These are phyloP conservation scores for Columba livia DNA, from an alignment of 2,113 vertebrate species.

Conservation along the genomic window DNA sequence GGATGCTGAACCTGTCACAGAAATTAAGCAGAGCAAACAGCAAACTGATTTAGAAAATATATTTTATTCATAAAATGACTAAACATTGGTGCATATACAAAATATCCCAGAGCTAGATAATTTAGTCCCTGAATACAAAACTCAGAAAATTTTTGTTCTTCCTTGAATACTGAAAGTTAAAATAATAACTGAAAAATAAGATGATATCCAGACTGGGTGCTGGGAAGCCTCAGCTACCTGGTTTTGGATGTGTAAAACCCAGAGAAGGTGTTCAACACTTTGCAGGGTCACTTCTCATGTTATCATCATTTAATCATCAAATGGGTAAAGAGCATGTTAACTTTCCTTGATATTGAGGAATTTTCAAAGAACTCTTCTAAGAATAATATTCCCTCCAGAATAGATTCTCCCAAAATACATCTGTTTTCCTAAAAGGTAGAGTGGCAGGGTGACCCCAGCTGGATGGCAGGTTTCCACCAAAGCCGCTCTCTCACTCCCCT, in stretches of 20 bases:
- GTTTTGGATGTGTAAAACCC: background rate
- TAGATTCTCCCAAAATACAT: background rate
- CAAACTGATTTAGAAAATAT: background rate
- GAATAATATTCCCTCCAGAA: background rate
- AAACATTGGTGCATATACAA: background rate
- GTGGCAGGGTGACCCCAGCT: no score
- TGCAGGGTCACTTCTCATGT: background rate
- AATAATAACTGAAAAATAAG: background rate
- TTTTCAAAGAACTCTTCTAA: background rate
- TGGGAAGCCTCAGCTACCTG: background rate
- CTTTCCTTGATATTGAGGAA: background rate
- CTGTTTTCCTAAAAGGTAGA: background rate
- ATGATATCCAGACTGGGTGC: background rate
- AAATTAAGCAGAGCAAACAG: slow-evolving; percentile 5
- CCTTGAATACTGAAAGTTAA: background rate
- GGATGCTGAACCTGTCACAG: background rate
- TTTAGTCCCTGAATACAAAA: background rate
- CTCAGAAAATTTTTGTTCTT: background rate
- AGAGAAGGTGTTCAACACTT: background rate
- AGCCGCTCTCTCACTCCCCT: no score
- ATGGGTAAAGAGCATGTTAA: background rate
- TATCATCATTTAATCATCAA: background rate
- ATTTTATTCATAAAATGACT: slow-evolving; percentile 47
- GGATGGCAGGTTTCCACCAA: no score
- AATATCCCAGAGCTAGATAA: background rate